These are phyloP conservation scores for Gymnogyps californianus DNA, from an alignment of 2,113 vertebrate genomes.

Conservation along the genomic window DNA sequence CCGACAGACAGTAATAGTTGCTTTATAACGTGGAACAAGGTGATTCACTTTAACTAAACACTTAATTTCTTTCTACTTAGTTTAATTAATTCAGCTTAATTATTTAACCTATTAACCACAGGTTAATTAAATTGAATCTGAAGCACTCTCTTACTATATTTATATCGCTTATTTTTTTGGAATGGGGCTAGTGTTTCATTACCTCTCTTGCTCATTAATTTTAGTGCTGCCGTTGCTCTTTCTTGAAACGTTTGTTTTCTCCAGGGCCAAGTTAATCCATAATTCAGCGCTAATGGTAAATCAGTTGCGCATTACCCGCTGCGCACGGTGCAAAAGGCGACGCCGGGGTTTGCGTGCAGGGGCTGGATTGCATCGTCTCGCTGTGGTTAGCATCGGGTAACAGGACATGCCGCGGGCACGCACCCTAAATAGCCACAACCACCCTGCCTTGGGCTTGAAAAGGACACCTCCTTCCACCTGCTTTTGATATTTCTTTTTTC, in stretches of 20 bases:
- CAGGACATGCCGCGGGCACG: neutral
- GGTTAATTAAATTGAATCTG: neutral
- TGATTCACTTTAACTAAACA: neutral
- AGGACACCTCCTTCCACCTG: neutral
- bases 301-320: neutral
- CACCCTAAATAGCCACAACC: neutral
- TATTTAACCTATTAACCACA: constrained; percentile 10
- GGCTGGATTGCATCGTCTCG: neutral
- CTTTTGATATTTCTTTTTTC: neutral
- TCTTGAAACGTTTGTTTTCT: neutral
- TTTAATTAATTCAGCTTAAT: constrained; percentile 27
- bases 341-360: neutral
- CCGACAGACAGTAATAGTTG: neutral
- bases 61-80: neutral
- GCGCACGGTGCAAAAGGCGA: neutral
- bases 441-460: neutral
- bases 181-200: neutral
- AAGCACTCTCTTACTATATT: neutral
- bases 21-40: neutral
- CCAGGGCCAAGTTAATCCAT: constrained; percentile 32
- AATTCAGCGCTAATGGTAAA: neutral
- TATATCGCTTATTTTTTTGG: neutral
- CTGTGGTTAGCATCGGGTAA: neutral
- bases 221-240: neutral
- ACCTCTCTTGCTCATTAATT: constrained; percentile 3